Base-by-base conservation (phyloP, 2,797 vertebrate genomes). In the Xenentodon cancila region DNA sequence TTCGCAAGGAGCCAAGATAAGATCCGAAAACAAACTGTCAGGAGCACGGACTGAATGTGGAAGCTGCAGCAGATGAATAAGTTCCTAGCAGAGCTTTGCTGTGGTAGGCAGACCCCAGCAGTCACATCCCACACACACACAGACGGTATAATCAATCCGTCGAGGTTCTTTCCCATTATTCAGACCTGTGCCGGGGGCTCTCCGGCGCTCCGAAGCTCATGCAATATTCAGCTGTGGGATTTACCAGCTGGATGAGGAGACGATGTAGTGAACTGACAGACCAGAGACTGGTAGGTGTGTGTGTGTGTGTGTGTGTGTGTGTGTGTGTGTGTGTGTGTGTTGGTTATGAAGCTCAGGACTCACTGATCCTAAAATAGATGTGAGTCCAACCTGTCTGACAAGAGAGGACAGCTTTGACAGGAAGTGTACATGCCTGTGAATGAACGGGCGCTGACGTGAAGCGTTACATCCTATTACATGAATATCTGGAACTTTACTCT, bases 171-270 rank as follows among this genome's bases (percentile, higher is more conserved):
- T 55, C 71, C 67, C 64, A 77, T 88, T 83, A 79, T 86, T 89
- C 81, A 80, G 81, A 22, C 43, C 52, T 69, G 70, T 84, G 81
- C 83, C 50, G n/a, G 62, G 20, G 78, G 75, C n/a, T n/a, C 73
- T 82, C 64, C 68, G 53, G 71, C 4, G 68, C 82, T 86, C 80
- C 80, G 80, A n/a, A n/a, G 84, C 84, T 90, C 89, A 91, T 90
- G 76, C 76, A 91, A 90, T 89, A 91, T 91, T 90, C 85, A 91
- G 80, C 65, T 60, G 32, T 20, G 64, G 82, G 88, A 88, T 88
- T 89, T 78, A 77, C 77, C 53, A 49, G 59, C 77, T 82, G 84
- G 64, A 64, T 77, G 64, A 45, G 73, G 34, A 79, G 69, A 80
- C 42, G 68, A 42, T 25, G 25, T 25, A 56, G 76, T 48, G 69